Evolutionary conservation across 2,888 invertebrate species (phyloP), one percentile per base, ranked within the genome.

Genomic region (Tillus elongatus): DNA sequence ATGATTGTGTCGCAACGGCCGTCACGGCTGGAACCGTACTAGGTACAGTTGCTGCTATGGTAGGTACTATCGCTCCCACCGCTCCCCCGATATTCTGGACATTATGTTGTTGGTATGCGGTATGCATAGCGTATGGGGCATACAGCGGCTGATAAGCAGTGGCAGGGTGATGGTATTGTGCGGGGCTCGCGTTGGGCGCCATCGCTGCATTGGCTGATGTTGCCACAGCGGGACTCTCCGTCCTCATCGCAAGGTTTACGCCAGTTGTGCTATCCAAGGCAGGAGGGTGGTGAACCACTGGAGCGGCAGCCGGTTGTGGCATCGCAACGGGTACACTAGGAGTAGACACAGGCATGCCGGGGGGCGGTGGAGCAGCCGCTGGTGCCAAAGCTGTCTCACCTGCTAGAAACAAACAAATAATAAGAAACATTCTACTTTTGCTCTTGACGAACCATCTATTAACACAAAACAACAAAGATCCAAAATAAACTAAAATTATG

Each of bases 61-160:
- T 28, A 6, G 43, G 16, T 16, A 36, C 37, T 44, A 39, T 15
- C 31, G 40, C 30, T 36, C 40, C 35, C n/a, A n/a, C n/a, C n/a
- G n/a, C n/a, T n/a, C n/a, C n/a, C n/a, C n/a, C n/a, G n/a, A n/a
- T n/a, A 28, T 37, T 33, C 41, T 42, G 19, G 47, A 41, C 30
- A 31, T 40, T 35, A 8, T 36, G 41, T 13, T 41, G 41, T 3
- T 29, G 16, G 35, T 84, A 84, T 28, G 83, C 82, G 54, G 80
- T 82, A 63, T 82, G 77, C 63, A 79, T 74, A 40, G 82, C 80
- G 57, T 84, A 86, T 1, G 87, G 87, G 9, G 87, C 79, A 58
- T 88, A 88, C 43, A 88, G 70, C 26, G 81, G 77, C 44, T 80
- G 78, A 67, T 70, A 71, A n/a, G 24, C 6, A 6, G 49, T 40